These are phyloP conservation scores for Tethea ocularis DNA, from an alignment of 2,888 invertebrate species.

Conservation along the genomic window DNA sequence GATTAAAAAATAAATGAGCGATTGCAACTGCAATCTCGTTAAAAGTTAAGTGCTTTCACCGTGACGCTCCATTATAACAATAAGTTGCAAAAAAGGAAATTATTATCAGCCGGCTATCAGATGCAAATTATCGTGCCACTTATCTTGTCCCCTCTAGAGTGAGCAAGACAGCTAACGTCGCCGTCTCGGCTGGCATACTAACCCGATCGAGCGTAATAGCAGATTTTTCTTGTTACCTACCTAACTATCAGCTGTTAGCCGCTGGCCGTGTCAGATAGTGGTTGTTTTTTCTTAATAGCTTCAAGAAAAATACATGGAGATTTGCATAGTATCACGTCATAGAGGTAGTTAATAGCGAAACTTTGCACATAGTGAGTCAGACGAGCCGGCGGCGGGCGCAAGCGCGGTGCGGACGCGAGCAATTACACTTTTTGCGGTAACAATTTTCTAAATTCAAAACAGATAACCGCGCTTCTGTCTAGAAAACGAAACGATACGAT, in stretches of 20 bases:
- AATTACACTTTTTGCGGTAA: conserved; percentile 66
- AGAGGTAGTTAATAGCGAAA: conserved; percentile 36
- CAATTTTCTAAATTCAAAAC: conserved; percentile 68
- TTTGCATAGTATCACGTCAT: conserved; percentile 66
- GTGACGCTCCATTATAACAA: conserved; percentile 50
- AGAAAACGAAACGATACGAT: conserved; percentile 64
- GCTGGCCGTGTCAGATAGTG: conserved; percentile 38
- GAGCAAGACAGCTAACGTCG: conserved; percentile 53
- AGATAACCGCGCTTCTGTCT: conserved; percentile 46
- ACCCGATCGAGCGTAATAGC: conserved; percentile 70
- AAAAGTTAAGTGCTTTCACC: conserved; percentile 52
- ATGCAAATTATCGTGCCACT: conserved; percentile 71
- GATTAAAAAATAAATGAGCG: conserved; percentile 5
- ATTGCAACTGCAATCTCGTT: conserved; percentile 18
- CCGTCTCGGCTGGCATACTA: conserved; percentile 70
- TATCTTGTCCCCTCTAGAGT: conserved; percentile 69
- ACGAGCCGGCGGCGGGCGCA: conserved; percentile 54
- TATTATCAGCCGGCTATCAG: conserved; percentile 71
- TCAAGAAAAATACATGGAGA: conserved; percentile 60
- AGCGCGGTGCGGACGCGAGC: conserved; percentile 56
- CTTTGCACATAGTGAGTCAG: conserved; percentile 61
- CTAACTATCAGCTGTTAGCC: conserved; percentile 67
- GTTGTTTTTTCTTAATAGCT: conserved; percentile 36
- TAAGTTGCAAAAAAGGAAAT: conserved; percentile 67
- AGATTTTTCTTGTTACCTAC: conserved; percentile 56